A percentile compares a stretch with the other conserved stretches of the same genome.
Conservation (phyloP, 2,797 vertebrate species). For the Choloepus didactylus region DNA sequence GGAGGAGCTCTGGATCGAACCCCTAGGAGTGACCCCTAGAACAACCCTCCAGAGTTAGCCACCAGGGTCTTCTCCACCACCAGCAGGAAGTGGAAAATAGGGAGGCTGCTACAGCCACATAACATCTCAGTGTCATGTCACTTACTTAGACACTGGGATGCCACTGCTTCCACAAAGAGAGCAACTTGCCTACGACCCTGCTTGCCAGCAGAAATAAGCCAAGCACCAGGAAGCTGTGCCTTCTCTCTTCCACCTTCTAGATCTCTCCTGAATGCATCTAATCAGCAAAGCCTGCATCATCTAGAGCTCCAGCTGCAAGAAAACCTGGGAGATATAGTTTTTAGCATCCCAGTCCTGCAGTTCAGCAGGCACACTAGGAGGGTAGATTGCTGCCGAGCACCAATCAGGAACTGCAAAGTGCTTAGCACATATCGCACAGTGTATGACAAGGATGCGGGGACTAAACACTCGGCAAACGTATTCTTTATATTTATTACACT, state of each 20-base stretch:
- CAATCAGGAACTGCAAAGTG: neutral
- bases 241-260: neutral
- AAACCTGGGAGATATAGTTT: neutral
- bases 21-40: neutral
- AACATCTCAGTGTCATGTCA: neutral
- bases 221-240: neutral
- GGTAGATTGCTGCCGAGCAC: neutral
- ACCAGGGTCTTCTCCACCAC: neutral
- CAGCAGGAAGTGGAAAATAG: neutral
- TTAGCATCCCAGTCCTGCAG: neutral
- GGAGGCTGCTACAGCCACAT: neutral
- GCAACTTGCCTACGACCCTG: neutral
- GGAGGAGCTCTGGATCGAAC: neutral
- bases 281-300: neutral
- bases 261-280: neutral
- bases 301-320: neutral
- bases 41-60: neutral
- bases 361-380: neutral
- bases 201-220: neutral
- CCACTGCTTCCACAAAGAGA: neutral
- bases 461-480: neutral
- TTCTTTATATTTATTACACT: neutral
- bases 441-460: neutral
- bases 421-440: accelerated
- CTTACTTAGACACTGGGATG: neutral